A percentile compares a stretch with the other conserved stretches of the same genome.
Conservation (phyloP, 2,888 invertebrate species). For the Zonitis immaculata region DNA sequence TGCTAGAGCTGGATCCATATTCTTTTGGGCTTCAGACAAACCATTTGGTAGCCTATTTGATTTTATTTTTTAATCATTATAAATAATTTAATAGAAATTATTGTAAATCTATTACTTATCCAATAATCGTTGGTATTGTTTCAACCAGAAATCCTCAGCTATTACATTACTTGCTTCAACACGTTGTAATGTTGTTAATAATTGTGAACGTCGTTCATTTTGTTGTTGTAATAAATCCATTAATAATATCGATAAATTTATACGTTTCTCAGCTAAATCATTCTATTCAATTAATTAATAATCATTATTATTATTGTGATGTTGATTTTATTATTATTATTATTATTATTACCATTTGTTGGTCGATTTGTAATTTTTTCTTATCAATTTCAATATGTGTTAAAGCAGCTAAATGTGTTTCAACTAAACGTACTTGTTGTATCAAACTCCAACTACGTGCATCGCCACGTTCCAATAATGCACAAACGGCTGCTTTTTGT, state of each 20-base stretch:
- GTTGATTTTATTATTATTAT: too few relatives aligned
- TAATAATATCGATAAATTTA: conserved; percentile 61
- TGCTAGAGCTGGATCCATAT: conserved; percentile 63
- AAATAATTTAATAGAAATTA: too few relatives aligned
- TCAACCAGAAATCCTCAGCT: conserved; percentile 65
- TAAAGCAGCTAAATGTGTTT: conserved; percentile 64
- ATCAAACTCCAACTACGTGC: conserved; percentile 71
- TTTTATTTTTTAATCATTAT: too few relatives aligned
- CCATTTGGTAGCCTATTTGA: conserved; percentile 54
- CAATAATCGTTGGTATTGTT: conserved; percentile 77
- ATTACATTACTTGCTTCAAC: conserved; percentile 61
- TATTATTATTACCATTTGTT: conserved; percentile 56
- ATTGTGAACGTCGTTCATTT: conserved; percentile 59
- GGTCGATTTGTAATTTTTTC: conserved; percentile 60
- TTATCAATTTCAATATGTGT: conserved; percentile 70
- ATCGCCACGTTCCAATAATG: conserved; percentile 67
- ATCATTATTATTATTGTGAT: neutral
- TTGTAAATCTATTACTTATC: conserved; percentile 50
- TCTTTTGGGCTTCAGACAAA: conserved; percentile 57
- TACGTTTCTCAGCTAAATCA: conserved; percentile 64
- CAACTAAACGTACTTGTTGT: conserved; percentile 70
- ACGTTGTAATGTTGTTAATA: conserved; percentile 63
- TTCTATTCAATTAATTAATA: conserved; percentile 47
- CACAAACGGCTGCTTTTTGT: conserved; percentile 68
- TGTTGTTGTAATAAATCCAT: conserved; percentile 67